Conservation (phyloP, 2,797 vertebrate genomes). For the Emys orbicularis region DNA sequence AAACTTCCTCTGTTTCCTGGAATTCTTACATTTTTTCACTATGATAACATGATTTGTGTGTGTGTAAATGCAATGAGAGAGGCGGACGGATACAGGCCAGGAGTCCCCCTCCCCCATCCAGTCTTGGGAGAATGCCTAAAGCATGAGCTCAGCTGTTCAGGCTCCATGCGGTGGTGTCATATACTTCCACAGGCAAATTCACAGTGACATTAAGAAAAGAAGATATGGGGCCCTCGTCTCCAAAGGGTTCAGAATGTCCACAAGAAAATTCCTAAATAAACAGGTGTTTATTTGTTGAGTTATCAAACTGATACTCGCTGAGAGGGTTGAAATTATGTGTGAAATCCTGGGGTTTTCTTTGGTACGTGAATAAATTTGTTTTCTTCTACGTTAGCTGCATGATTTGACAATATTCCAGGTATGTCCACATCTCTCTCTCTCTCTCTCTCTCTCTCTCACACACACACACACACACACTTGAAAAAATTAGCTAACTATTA, state of each 20-base stretch:
- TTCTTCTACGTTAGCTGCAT: background rate
- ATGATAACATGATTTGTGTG: constrained; percentile 73
- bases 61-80: constrained; percentile 68
- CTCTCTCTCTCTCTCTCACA: constrained; percentile 18
- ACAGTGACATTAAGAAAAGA: constrained; percentile 77
- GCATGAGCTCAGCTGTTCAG: constrained; percentile 79
- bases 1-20: constrained; percentile 79
- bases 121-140: constrained; percentile 74
- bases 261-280: constrained; percentile 38
- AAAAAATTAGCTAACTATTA: constrained; percentile 43
- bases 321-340: constrained; percentile 5
- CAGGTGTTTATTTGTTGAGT: constrained; percentile 53
- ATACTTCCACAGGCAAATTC: constrained; percentile 82
- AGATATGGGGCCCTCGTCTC: constrained; percentile 61
- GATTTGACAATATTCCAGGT: constrained; percentile 5
- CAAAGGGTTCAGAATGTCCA: constrained; percentile 33
- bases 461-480: background rate
- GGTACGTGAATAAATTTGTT: constrained; percentile 6
- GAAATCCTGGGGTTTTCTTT: constrained; percentile 30
- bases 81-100: constrained; percentile 58
- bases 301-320: background rate
- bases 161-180: constrained; percentile 67
- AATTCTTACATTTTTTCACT: constrained; percentile 80
- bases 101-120: constrained; percentile 69
- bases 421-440: background rate